phyloP scores from a whole-genome alignment of 1,140 invertebrate genomes.

The Pseudachorutes palmiensis region DNA sequence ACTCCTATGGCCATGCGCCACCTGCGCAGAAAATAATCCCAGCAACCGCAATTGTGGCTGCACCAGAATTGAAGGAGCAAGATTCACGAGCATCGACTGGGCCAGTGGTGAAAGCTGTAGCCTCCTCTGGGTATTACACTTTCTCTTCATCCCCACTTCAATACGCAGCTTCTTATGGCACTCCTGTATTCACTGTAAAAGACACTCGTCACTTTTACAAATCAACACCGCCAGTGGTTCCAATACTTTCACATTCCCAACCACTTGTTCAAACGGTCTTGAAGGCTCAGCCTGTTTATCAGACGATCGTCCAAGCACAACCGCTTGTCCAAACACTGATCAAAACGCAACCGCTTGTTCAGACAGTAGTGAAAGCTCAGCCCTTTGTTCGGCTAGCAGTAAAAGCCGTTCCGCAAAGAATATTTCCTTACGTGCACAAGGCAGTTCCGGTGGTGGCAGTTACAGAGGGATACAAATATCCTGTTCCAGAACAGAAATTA shows the following conservation, averaged over 20 bases:
- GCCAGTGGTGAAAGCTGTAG: neutral
- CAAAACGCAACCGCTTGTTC: neutral
- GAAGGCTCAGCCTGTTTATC: neutral
- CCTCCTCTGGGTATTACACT: conserved; percentile 19
- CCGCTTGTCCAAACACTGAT: neutral
- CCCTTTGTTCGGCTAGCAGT: conserved; percentile 3
- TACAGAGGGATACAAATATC: conserved; percentile 7
- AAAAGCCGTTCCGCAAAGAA: neutral
- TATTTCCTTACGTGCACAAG: neutral
- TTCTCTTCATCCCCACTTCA: conserved; percentile 6
- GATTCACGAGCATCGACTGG: neutral
- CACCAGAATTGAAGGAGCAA: conserved; percentile 6
- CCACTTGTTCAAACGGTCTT: neutral
- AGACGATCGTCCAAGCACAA: neutral
- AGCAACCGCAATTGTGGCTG: neutral
- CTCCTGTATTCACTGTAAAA: conserved; percentile 11
- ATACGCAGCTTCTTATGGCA: conserved; percentile 13
- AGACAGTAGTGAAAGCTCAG: neutral
- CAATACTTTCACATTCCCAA: neutral
- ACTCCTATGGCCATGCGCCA: conserved; percentile 25
- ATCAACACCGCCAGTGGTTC: neutral
- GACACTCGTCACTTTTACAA: conserved; percentile 13
- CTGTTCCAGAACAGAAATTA: neutral
- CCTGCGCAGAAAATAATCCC: neutral
- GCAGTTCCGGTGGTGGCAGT: neutral